Evolutionary conservation across 2,888 invertebrate genomes (phyloP), one percentile per base, ranked within the genome.

Genomic region (Oithona nana): DNA sequence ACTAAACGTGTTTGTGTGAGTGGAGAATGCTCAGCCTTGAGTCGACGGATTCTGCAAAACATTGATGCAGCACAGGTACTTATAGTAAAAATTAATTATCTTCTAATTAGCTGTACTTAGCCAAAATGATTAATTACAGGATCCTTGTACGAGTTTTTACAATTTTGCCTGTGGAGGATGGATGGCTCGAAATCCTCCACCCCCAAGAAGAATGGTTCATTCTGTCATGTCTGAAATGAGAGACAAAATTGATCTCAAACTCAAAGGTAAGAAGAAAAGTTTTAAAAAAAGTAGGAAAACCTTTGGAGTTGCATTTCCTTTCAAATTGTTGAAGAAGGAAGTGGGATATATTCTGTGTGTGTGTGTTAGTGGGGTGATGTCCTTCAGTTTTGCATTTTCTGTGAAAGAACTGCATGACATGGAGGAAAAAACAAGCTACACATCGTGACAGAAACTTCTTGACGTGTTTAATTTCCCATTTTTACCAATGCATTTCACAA

Each of bases 191-290:
- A 57, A 57, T 3, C 22, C 29, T 6, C 57, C 57, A 30, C 57
- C 57, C 31, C 57, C 57, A 2, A 11, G 57, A n/a, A 57, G 57
- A 30, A 30, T 57, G 22, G 29, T 31, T n/a, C 57, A 57, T 57
- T 57, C 57, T 20, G 57, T 57, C n/a, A 57, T 57, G 57, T 57
- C 57, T 22, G 20, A 57, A 57, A 6, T 22, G 28, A 57, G 57
- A 26, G 57, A 57, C 22, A n/a, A 57, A 6, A 31, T 57, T n/a
- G 57, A 57, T 57, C 30, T 57, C 22, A 20, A 29, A 3, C 39
- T 57, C n/a, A 29, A 28, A 57, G 57, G 57, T 31, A 30, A 22
- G 31, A 2, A 54, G 31, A 2, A 54, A 54, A 22, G 3, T 24
- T 54, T 16, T 39, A 11, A 39, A 49, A 49, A n/a, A 49, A 39